Base-by-base conservation (phyloP, 1,140 invertebrate genomes). In the Harpegnathos saltator region DNA sequence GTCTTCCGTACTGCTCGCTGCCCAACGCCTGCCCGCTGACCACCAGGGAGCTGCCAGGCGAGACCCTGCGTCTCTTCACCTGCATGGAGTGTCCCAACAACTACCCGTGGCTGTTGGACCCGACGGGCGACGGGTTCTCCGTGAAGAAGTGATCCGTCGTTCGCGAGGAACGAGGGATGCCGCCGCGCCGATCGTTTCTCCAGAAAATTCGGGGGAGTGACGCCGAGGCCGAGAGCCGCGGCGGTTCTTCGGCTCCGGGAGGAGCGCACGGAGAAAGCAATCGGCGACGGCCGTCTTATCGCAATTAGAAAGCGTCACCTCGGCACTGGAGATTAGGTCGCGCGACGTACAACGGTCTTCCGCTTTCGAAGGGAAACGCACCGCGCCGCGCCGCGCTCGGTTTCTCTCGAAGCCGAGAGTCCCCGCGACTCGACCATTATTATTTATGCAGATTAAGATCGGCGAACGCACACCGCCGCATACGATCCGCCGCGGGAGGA, bases 41-140 rank as follows among this genome's bases (percentile, higher is more conserved):
- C 7, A 98, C 98, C 61, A 95, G 98, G 85, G 98, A 99, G 94
- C 94, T 99, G 84, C 98, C 98, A 58, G 98, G 98, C 81, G 98
- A 99, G 94, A 99, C 97, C 38, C 95, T 98, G 24, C 96, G 98
- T 91, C 95, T 99, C 52, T 98, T 98, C 95, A 99, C 98, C 61
- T 99, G 98, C 93, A 98, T 98, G 97, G 98, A 98, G 93, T 99
- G 98, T 93, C 98, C 98, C 59, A 98, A 98, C 89, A 98, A 98
- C 93, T 99, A 99, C 92, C 98, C 98, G 33, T 99, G 98, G 98
- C 96, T 99, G 89, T 95, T 98, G 86, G 98, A 99, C 94, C 98
- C 98, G 73, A 99, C 98, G 87, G 98, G 98, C 88, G 98, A 99
- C 95, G 98, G 98, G 89, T 98, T 98, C 95, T 97, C 97, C 87